Conservation (phyloP, 1,140 invertebrate species). For the Luehdorfia chinensis region DNA sequence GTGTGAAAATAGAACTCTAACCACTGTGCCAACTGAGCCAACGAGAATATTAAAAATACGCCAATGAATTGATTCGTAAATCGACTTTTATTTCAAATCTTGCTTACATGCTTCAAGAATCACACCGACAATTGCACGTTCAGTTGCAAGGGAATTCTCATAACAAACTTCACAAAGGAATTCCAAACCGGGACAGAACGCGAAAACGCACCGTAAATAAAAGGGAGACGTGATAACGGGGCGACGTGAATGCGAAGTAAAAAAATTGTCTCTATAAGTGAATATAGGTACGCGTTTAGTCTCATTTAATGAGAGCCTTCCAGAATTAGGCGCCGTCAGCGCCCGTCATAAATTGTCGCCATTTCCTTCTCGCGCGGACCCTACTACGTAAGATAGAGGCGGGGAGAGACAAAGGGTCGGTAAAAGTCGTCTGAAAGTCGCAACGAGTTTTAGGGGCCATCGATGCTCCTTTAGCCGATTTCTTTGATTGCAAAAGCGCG, state of each 20-base stretch:
- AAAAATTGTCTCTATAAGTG: slow-evolving; percentile 51
- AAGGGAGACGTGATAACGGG: slow-evolving; percentile 23
- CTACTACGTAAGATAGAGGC: slow-evolving; percentile 15
- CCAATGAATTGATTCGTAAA: too few relatives aligned
- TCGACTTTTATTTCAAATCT: not conserved
- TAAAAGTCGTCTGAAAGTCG: slow-evolving; percentile 27
- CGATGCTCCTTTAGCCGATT: slow-evolving; percentile 29
- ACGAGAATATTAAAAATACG: too few relatives aligned
- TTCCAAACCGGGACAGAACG: slow-evolving; percentile 18
- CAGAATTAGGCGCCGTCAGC: slow-evolving; percentile 58
- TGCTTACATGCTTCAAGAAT: not conserved
- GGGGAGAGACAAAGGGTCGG: slow-evolving; percentile 34
- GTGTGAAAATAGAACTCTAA: too few relatives aligned
- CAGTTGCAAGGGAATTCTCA: slow-evolving; percentile 9
- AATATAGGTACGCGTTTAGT: slow-evolving; percentile 56
- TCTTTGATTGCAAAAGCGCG: slow-evolving; percentile 31
- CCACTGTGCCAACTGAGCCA: too few relatives aligned
- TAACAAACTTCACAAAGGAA: slow-evolving; percentile 21
- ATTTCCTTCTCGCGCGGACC: slow-evolving; percentile 37
- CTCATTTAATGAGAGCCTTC: slow-evolving; percentile 58
- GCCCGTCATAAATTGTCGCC: slow-evolving; percentile 65
- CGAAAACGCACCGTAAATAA: slow-evolving; percentile 33
- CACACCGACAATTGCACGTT: not conserved
- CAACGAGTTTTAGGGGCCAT: slow-evolving; percentile 36
- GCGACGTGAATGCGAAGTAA: slow-evolving; percentile 20